phyloP scores from a whole-genome alignment of 2,888 invertebrate species.

The Parnassius apollo region DNA sequence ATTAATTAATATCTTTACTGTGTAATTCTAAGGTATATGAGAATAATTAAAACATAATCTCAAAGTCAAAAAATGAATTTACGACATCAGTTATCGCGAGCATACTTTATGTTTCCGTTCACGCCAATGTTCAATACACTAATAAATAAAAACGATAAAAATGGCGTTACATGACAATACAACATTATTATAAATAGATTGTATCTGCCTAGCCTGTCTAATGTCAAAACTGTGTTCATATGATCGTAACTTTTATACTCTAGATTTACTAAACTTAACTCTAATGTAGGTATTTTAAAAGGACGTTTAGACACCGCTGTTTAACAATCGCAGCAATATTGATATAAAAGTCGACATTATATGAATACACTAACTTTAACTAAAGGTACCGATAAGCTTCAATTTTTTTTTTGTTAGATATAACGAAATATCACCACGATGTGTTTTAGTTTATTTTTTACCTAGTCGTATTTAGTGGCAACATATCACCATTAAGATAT shows the following conservation, averaged over 20 bases:
- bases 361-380: too few species aligned
- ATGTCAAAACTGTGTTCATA: slow-evolving; percentile 4
- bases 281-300: slow-evolving; percentile 23
- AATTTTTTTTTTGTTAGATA: too few species aligned
- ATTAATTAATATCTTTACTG: too few species aligned
- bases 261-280: slow-evolving; percentile 20
- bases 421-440: too few species aligned
- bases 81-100: background rate
- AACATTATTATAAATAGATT: slow-evolving; percentile 15
- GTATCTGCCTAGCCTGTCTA: background rate
- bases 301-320: slow-evolving; percentile 23
- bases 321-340: background rate
- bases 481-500: too few species aligned
- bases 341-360: too few species aligned
- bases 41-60: slow-evolving; percentile 1
- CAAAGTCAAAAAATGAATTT: background rate
- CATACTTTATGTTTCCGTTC: background rate
- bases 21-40: too few species aligned
- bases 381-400: too few species aligned
- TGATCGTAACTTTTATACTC: slow-evolving; percentile 12
- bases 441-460: too few species aligned
- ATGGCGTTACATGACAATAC: slow-evolving; percentile 1
- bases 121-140: background rate
- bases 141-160: slow-evolving; percentile 3
- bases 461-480: too few species aligned